Evolutionary conservation across 2,113 vertebrate genomes (phyloP).

Genomic region (Dipodomys ordii): DNA sequence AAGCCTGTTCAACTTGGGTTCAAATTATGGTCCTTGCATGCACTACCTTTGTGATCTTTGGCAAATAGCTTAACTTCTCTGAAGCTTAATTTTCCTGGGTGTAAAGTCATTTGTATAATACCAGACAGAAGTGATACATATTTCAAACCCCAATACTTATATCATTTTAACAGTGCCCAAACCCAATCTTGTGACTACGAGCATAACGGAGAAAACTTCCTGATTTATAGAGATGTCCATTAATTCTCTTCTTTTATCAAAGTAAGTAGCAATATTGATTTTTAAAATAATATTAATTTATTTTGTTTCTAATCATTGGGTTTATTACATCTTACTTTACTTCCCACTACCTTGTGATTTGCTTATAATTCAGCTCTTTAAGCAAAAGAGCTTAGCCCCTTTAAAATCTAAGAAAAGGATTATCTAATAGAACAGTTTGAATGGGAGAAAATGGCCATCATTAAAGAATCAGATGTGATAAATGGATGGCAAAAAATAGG

Average conservation of each 20-base stretch:
- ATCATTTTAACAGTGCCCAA: neutral
- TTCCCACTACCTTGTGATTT: neutral
- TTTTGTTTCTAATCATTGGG: neutral
- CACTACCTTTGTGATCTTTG: neutral
- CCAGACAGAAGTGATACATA: neutral
- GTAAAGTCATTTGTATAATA: neutral
- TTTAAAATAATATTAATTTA: slow-evolving; percentile 18
- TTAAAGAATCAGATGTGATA: neutral
- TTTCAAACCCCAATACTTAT: neutral
- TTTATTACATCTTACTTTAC: neutral
- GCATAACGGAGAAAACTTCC: neutral
- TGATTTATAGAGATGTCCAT: neutral
- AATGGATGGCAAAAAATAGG: neutral
- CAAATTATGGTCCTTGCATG: neutral
- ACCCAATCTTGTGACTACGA: neutral
- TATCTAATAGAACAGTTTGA: neutral
- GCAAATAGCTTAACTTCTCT: neutral
- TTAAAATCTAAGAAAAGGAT: neutral
- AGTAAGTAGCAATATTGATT: neutral
- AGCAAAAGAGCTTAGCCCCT: neutral
- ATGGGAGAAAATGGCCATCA: neutral
- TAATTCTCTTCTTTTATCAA: neutral
- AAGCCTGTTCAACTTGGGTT: neutral
- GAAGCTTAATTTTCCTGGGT: neutral
- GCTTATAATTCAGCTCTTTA: neutral